Evolutionary conservation across 2,113 vertebrate genomes (phyloP).

Genomic region (Brachionichthys hirsutus): DNA sequence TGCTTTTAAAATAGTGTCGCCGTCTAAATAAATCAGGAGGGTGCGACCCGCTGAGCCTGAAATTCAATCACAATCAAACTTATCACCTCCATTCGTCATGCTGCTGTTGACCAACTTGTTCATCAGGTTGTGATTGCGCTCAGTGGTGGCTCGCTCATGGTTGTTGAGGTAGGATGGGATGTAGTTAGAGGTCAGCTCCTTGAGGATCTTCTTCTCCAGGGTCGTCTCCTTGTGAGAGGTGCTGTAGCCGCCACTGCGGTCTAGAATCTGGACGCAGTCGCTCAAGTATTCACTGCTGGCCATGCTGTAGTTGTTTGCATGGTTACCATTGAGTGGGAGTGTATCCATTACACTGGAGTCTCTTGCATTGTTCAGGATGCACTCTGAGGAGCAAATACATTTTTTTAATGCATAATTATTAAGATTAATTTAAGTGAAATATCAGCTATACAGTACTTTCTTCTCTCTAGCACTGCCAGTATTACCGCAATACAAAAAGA

Average conservation of each 20-base stretch:
- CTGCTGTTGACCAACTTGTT: slow-evolving; percentile 94
- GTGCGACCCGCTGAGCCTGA: background rate
- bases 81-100: slow-evolving; percentile 78
- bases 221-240: slow-evolving; percentile 90
- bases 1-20: background rate
- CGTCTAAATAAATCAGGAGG: background rate
- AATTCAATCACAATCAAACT: background rate
- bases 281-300: slow-evolving; percentile 95
- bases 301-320: slow-evolving; percentile 97
- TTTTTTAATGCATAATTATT: too few relatives aligned
- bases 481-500: slow-evolving; percentile 16
- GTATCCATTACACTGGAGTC: slow-evolving; percentile 99
- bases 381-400: slow-evolving; percentile 83
- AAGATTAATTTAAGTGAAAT: slow-evolving; percentile 56
- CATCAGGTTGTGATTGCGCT: slow-evolving; percentile 93
- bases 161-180: slow-evolving; percentile 97
- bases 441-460: slow-evolving; percentile 37
- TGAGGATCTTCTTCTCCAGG: slow-evolving; percentile 97
- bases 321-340: slow-evolving; percentile 99
- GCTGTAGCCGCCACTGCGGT: slow-evolving; percentile 85
- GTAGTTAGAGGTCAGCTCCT: slow-evolving; percentile 97
- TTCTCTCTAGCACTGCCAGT: slow-evolving; percentile 39
- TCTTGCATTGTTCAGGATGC: slow-evolving; percentile 98
- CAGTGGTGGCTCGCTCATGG: slow-evolving; percentile 86
- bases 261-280: slow-evolving; percentile 96